Evolutionary conservation across 2,888 invertebrate genomes (phyloP), one percentile per base, ranked within the genome.

Genomic region (Eledona agricola): DNA sequence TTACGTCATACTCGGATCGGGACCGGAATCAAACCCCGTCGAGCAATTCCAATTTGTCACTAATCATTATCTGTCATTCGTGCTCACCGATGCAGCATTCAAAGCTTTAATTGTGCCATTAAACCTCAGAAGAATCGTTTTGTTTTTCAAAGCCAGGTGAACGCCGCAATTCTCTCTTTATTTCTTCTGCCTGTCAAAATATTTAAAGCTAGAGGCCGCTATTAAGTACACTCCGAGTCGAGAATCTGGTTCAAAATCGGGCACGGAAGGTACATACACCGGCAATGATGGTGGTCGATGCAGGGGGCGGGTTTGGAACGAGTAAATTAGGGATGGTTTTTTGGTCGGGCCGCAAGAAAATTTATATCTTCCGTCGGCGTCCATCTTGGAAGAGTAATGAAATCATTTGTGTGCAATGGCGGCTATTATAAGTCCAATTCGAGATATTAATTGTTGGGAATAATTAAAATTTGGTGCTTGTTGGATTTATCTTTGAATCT

Each of bases 301-400:
- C 57, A 43, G 25, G 55, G 58, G 63, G 63, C 61, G 61, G 57
- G 55, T 46, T 47, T 51, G 42, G 45, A 46, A 57, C 51, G 45
- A 43, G 55, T 59, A 57, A 63, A 64, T 62, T 64, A 63, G 64
- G 66, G 66, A 62, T 61, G 59, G 61, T 63, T 64, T 65, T 62
- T 62, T 61, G 53, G n/a, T n/a, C 60, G 49, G 55, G 59, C 63
- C 57, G n/a, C n/a, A 56, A 58, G 51, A 57, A 61, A 66, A 66
- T 65, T 66, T 67, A 64, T 64, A 52, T 62, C 64, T 66, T 64
- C 65, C 65, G 64, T 47, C 52, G 57, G 63, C 37, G 59, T 57
- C 66, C 69, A 69, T 66, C 58, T 69, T 69, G 66, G 59, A 61
- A 15, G 26, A 29, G 49, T 50, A 54, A 54, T 54, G 49, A 43